Conservation (phyloP, 2,797 vertebrate genomes). For the Decapterus maruadsi region DNA sequence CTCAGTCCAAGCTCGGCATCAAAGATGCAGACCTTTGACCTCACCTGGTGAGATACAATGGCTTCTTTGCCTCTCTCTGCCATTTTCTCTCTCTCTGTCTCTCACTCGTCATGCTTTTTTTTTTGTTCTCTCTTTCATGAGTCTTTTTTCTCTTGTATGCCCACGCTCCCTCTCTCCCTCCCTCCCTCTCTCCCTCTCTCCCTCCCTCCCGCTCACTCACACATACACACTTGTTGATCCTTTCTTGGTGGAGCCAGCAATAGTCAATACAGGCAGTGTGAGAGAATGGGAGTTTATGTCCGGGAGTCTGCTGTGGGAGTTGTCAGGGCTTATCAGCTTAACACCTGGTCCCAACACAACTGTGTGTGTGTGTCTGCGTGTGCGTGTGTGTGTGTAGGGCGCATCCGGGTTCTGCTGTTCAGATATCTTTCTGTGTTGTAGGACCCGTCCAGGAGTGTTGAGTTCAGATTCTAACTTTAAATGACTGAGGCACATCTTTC, state of each 20-base stretch:
- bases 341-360: conserved; percentile 76
- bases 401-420: neutral
- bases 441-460: neutral
- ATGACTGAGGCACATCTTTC: neutral
- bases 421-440: neutral
- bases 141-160: neutral
- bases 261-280: conserved; percentile 71
- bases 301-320: conserved; percentile 73
- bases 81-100: conserved; percentile 13
- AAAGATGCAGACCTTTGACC: conserved; percentile 87
- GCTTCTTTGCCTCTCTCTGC: conserved; percentile 29
- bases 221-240: conserved; percentile 20
- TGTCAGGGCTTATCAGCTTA: conserved; percentile 72
- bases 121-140: conserved; percentile 15
- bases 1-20: conserved; percentile 90
- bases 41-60: conserved; percentile 90
- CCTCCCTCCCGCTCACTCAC: conserved; percentile 8
- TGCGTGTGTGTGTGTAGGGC: conserved; percentile 1
- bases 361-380: conserved; percentile 33
- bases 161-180: conserved; percentile 3
- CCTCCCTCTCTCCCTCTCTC: neutral
- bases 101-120: conserved; percentile 38
- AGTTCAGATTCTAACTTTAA: neutral
- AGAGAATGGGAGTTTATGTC: conserved; percentile 61
- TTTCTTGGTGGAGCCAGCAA: conserved; percentile 32